Evolutionary conservation across 2,888 invertebrate species (phyloP).

Genomic region (Sclerodermus sp.): DNA sequence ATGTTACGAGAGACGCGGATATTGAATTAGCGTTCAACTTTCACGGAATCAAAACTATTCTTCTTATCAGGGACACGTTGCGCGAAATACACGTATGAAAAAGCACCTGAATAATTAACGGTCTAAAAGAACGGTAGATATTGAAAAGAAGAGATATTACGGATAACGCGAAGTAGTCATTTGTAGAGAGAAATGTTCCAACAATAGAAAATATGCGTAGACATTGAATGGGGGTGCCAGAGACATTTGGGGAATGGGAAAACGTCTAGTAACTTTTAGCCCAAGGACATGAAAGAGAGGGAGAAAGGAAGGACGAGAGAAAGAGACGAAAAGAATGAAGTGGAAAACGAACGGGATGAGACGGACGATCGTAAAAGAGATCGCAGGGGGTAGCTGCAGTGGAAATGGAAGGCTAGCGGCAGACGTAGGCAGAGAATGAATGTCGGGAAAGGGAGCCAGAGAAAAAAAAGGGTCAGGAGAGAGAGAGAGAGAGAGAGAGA

Average conservation of each 20-base stretch:
- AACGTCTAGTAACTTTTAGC: constrained; percentile 19
- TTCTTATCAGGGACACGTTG: too few relatives aligned
- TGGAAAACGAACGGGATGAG: constrained; percentile 4
- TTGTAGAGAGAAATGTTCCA: constrained; percentile 22
- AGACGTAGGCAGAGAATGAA: background rate
- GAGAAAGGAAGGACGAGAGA: background rate
- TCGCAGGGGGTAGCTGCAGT: background rate
- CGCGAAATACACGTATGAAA: too few relatives aligned
- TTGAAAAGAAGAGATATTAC: constrained; percentile 17
- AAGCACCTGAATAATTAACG: too few relatives aligned
- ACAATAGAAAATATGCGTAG: constrained; percentile 29
- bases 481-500: constrained; percentile 3
- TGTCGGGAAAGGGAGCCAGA: background rate
- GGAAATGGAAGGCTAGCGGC: background rate
- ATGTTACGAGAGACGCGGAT: too few relatives aligned
- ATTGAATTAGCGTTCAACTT: too few relatives aligned
- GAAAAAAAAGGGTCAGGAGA: background rate
- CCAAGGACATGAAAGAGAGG: constrained; percentile 15
- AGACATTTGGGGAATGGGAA: constrained; percentile 1
- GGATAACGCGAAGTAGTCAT: constrained; percentile 30
- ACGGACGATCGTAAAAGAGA: background rate
- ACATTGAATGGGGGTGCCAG: constrained; percentile 9
- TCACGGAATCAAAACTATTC: too few relatives aligned
- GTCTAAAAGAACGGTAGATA: too few relatives aligned
- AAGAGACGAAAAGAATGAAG: background rate